Percentiles rank a stretch among this genome's conserved stretches.
phyloP scores from a whole-genome alignment of 2,888 invertebrate species.

The Himalopsyche japonica region DNA sequence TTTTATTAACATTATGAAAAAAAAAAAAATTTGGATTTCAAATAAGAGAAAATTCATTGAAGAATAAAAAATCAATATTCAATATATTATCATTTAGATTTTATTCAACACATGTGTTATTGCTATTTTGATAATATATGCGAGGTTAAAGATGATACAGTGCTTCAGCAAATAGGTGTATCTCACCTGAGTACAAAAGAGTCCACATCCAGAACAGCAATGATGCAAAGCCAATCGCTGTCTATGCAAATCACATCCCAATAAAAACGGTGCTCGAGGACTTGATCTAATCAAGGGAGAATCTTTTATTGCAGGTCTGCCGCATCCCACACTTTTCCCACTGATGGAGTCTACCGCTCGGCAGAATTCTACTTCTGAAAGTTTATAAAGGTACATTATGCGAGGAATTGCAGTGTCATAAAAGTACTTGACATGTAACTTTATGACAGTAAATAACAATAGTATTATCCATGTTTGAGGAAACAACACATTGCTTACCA shows the following conservation, averaged over 20 bases:
- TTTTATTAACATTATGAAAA: too few species aligned
- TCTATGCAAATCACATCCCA: constrained; percentile 78
- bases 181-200: constrained; percentile 84
- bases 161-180: too few species aligned
- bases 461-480: too few species aligned
- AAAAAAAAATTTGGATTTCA: too few species aligned
- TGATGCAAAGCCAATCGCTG: constrained; percentile 78
- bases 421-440: constrained; percentile 16
- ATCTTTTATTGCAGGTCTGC: constrained; percentile 65
- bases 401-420: too few species aligned
- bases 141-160: too few species aligned
- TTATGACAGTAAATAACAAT: not conserved
- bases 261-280: constrained; percentile 75
- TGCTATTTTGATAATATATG: too few species aligned
- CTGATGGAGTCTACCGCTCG: constrained; percentile 78
- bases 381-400: not conserved
- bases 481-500: constrained; percentile 7
- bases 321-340: constrained; percentile 78
- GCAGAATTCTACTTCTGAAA: constrained; percentile 66
- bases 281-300: constrained; percentile 70
- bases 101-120: too few species aligned
- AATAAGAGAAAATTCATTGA: too few species aligned
- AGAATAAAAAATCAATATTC: too few species aligned
- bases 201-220: constrained; percentile 87
- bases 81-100: too few species aligned